Base-by-base conservation (phyloP, 1,140 invertebrate species). In the Drosophila lacteicornis region DNA sequence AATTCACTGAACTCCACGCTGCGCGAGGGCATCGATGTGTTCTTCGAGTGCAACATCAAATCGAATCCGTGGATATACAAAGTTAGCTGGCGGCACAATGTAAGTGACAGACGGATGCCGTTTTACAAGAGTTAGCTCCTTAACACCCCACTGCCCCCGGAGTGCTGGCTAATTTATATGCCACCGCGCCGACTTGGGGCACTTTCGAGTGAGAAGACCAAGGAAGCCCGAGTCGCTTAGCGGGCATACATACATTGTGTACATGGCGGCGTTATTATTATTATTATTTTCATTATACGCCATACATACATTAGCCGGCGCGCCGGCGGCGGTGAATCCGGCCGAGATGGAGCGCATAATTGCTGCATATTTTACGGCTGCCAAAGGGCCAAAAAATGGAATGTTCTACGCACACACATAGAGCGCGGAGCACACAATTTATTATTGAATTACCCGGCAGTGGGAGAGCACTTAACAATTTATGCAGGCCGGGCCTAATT, bases 1-100 rank as follows among this genome's bases (percentile, higher is more conserved):
- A 97, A 96, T 73, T 93, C 97, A 36, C 96, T 97, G 85, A 95
- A 96, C 15, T 95, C 95, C 51, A 94, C 94, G 30, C 96, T 98
- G 62, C 94, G 96, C 49, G 97, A 98, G 93, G 97, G 97, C 13
- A 96, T 96, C 50, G 97, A 98, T 93, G 97, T 98, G 47, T 98
- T 98, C 93, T 97, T 98, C 82, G 97, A 98, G 93, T 98, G 97
- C 93, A 96, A 96, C 91, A 97, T 98, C 74, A 96, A 96, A 92
- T 96, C 97, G 9, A 98, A 97, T 93, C 97, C 97, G 0, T 97
- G 96, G 96, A 96, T 97, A 46, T 96, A 96, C 84, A 96, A 96
- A 94, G 96, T 98, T 62, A 96, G 95, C 82, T 98, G 97, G 95
- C 95, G 95, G 70, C 96, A 97, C 84, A 96, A 97, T 91, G 97